Evolutionary conservation across 2,797 vertebrate species (phyloP).

Genomic region (Eospalax fontanierii): DNA sequence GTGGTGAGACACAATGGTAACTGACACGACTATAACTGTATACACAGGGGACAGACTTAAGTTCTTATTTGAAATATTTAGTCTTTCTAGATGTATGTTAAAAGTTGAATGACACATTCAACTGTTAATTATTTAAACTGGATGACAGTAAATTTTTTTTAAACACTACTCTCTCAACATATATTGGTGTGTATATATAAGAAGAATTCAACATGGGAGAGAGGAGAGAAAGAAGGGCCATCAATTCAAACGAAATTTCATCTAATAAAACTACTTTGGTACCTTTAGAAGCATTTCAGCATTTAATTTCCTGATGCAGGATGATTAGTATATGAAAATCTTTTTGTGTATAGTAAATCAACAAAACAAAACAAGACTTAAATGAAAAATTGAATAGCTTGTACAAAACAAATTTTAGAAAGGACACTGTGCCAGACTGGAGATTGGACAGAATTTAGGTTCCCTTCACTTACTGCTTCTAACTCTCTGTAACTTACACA

Average conservation of each 20-base stretch:
- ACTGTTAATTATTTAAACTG: background rate
- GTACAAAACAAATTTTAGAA: background rate
- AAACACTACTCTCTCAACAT: background rate
- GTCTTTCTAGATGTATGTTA: background rate
- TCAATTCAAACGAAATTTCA: constrained; percentile 1
- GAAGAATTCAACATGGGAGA: background rate
- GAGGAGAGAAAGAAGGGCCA: background rate
- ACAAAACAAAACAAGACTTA: background rate
- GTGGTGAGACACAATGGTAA: too few species aligned
- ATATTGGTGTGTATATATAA: background rate
- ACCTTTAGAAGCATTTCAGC: constrained; percentile 47
- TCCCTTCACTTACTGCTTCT: background rate
- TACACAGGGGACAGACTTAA: too few species aligned
- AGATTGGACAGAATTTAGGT: background rate
- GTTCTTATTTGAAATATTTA: background rate
- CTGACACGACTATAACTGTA: too few species aligned
- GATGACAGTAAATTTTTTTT: background rate
- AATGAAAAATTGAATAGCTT: background rate
- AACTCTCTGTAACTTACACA: background rate
- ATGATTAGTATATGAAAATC: background rate
- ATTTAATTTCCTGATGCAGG: constrained; percentile 50
- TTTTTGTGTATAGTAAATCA: background rate
- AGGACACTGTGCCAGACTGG: background rate
- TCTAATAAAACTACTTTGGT: constrained; percentile 9
- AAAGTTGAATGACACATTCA: background rate